A percentile compares a stretch with the other conserved stretches of the same genome.
phyloP scores from a whole-genome alignment of 2,113 vertebrate genomes.

The Calypte anna region DNA sequence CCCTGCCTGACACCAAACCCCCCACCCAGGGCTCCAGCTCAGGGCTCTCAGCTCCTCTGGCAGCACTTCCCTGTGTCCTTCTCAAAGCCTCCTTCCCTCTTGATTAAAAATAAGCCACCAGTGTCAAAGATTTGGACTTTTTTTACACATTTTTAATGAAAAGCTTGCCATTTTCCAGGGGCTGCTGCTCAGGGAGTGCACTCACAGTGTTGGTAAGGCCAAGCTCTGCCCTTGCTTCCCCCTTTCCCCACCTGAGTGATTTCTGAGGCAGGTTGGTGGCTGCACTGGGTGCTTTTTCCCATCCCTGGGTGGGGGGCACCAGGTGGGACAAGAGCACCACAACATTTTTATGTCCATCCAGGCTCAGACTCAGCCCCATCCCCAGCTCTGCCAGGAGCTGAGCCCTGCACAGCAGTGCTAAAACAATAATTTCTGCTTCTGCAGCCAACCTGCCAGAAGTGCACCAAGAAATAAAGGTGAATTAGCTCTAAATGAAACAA shows the following conservation, averaged over 20 bases:
- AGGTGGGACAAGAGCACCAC: not conserved
- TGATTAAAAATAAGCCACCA: not conserved
- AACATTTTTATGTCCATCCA: fast-evolving
- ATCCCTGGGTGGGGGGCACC: not conserved
- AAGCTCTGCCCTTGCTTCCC: not conserved
- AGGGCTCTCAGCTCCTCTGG: not conserved
- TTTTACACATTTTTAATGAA: slow-evolving; percentile 17
- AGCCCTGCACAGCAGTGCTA: not conserved
- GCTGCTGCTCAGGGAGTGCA: not conserved
- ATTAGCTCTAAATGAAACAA: not conserved
- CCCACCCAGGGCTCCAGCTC: not conserved
- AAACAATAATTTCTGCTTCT: not conserved
- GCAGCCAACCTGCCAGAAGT: not conserved
- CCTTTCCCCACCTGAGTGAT: not conserved
- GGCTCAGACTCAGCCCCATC: not conserved
- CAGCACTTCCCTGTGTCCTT: fast-evolving
- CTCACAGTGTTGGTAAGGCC: slow-evolving; percentile 30
- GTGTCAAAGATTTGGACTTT: no score
- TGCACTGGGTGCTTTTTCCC: not conserved
- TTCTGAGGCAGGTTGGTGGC: not conserved
- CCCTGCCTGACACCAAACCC: no score
- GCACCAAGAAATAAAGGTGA: not conserved
- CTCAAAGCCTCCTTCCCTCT: not conserved
- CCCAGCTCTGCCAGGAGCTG: not conserved
- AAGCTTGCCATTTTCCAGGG: not conserved